phyloP scores from a whole-genome alignment of 1,140 invertebrate genomes.

The Bilobella aurantiaca region DNA sequence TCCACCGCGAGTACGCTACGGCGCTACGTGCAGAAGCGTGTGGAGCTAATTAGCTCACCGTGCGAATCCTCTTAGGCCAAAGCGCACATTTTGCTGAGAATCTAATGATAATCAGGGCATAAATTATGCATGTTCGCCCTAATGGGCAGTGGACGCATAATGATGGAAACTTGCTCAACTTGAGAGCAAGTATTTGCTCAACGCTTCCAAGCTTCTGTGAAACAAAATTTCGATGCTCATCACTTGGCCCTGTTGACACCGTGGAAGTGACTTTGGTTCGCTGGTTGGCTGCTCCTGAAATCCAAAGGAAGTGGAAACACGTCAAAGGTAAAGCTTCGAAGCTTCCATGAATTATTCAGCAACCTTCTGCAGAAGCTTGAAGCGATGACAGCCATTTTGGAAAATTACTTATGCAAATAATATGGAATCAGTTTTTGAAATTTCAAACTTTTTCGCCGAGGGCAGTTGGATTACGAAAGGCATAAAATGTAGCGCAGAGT shows the following conservation, averaged over 20 bases:
- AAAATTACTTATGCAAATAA: slow-evolving; percentile 1
- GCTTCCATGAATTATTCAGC: background rate
- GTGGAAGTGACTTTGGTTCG: too few species aligned
- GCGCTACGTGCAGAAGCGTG: background rate
- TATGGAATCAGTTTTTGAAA: background rate
- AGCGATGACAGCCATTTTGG: background rate
- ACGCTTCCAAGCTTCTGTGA: background rate
- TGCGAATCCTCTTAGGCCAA: background rate
- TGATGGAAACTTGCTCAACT: background rate
- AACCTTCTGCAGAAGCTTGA: too few species aligned
- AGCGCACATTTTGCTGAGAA: too few species aligned
- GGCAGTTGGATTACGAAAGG: background rate
- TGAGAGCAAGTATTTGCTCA: background rate
- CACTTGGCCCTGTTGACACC: too few species aligned
- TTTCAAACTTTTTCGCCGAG: background rate
- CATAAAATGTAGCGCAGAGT: background rate
- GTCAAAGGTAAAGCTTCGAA: background rate
- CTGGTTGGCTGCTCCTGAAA: too few species aligned
- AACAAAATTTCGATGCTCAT: too few species aligned
- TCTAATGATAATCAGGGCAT: slow-evolving; percentile 6
- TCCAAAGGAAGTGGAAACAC: too few species aligned
- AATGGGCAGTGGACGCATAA: background rate
- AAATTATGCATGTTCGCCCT: slow-evolving; percentile 14
- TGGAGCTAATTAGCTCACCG: background rate
- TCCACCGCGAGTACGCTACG: background rate